Conservation (phyloP, 1,140 invertebrate genomes). For the Macrostomum lignano region DNA sequence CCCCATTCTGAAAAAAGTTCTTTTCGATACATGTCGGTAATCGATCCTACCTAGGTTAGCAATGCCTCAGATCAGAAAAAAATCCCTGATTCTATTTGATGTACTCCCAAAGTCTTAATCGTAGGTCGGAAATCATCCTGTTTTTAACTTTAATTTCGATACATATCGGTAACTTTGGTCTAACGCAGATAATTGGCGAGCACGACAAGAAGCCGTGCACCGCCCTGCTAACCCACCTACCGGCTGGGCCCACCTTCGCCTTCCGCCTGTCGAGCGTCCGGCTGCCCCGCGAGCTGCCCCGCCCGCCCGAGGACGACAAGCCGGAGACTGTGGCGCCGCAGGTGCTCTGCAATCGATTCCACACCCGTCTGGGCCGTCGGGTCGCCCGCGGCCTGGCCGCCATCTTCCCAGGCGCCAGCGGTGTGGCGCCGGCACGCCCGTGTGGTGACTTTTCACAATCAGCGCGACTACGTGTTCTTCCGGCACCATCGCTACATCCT, state of each 20-base stretch:
- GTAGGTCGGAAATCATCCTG: no score
- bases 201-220: no score
- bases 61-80: no score
- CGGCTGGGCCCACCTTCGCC: conserved; percentile 70
- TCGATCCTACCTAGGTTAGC: no score
- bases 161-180: no score
- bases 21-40: no score
- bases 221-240: conserved; percentile 77
- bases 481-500: conserved; percentile 83
- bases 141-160: no score
- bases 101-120: no score
- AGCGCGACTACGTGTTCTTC: conserved; percentile 93
- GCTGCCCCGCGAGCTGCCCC: background rate
- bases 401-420: conserved; percentile 45
- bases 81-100: no score
- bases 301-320: background rate
- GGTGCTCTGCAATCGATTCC: conserved; percentile 43
- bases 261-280: conserved; percentile 32
- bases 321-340: conserved; percentile 38
- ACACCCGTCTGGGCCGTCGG: background rate
- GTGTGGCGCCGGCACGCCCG: conserved; percentile 58
- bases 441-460: conserved; percentile 88
- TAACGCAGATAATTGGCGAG: no score
- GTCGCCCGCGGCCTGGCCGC: background rate
- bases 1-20: no score